Base-by-base conservation (phyloP, 2,797 vertebrate genomes). In the Knipowitschia caucasica region DNA sequence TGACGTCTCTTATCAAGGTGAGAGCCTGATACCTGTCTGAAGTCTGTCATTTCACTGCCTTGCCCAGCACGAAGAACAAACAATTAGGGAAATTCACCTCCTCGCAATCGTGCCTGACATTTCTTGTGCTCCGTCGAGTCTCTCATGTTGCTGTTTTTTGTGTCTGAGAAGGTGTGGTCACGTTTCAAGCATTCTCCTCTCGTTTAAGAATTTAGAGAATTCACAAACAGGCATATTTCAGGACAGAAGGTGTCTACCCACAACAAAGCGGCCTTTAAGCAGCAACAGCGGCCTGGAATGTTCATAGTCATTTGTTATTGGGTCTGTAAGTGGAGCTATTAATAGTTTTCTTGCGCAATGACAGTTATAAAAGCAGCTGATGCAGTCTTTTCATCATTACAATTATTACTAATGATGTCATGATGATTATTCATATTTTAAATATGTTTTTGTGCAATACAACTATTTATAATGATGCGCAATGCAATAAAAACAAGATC, bases 61-160 rank as follows among this genome's bases (percentile, higher is more conserved):
- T 33, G 15, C 42, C 35, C 8, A 53, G 49, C 17, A 8, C 27
- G 24, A 53, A 50, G 59, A 54, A 56, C 71, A 67, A 77, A 79
- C 66, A 59, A 77, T 81, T 77, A 79, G 2, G 7, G 33, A 46
- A 67, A 82, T 68, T 58, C 43, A 50, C 7, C 46, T 30, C 70
- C 66, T 71, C 27, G 11, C 42, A 53, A 34, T 49, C 74, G 50
- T 78, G 71, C 62, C 60, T 57, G 2, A 50, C 59, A 7, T 50
- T 18, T 51, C 35, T 53, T 17, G 20, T 30, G 24, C 21, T 31
- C 58, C 50, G 25, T 24, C 56, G 53, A 7, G 40, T 25, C 21
- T 62, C 57, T 59, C 59, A 34, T 53, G 9, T 44, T 43, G 64
- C 43, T 56, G 39, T 60, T n/a, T n/a, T n/a, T 36, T 65, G 33